Conservation (phyloP, 2,113 vertebrate species). For the Hippocampus comes region DNA sequence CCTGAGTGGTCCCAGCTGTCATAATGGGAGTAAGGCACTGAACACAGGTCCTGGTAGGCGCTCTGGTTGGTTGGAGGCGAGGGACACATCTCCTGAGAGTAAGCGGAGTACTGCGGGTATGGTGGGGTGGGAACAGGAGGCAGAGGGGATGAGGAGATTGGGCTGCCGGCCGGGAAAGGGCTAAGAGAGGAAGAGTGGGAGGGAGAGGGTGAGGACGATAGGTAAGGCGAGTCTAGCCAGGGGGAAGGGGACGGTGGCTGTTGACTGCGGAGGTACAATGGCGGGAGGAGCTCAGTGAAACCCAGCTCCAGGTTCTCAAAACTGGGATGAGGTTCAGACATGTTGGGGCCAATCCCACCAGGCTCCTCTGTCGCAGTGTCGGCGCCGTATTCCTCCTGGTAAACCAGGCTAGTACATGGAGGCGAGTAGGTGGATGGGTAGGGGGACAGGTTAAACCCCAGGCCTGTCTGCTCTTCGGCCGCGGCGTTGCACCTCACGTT, state of each 20-base stretch:
- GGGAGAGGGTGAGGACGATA: conserved; percentile 77
- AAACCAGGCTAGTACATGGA: conserved; percentile 53
- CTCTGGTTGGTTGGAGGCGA: conserved; percentile 60
- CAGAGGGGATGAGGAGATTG: conserved; percentile 71
- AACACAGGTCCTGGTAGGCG: conserved; percentile 67
- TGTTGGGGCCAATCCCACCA: conserved; percentile 35
- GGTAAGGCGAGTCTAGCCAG: conserved; percentile 76
- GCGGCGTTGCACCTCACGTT: conserved; percentile 47
- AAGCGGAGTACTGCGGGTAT: conserved; percentile 63
- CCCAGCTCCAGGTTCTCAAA: conserved; percentile 77
- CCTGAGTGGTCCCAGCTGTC: conserved; percentile 69
- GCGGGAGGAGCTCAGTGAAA: conserved; percentile 76
- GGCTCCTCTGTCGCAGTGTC: conserved; percentile 59
- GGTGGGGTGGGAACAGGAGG: conserved; percentile 67
- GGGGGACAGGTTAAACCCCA: conserved; percentile 63
- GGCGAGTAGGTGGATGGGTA: conserved; percentile 68
- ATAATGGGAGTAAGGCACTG: conserved; percentile 62
- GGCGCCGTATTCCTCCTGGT: conserved; percentile 69
- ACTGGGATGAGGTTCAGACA: conserved; percentile 69
- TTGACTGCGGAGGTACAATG: conserved; percentile 62
- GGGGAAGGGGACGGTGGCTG: conserved; percentile 71
- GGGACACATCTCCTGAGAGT: conserved; percentile 67
- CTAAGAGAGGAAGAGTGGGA: conserved; percentile 77
- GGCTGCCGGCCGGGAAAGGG: conserved; percentile 72
- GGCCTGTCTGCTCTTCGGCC: conserved; percentile 49